phyloP scores from a whole-genome alignment of 2,797 vertebrate genomes.

The Xenopus petersii region DNA sequence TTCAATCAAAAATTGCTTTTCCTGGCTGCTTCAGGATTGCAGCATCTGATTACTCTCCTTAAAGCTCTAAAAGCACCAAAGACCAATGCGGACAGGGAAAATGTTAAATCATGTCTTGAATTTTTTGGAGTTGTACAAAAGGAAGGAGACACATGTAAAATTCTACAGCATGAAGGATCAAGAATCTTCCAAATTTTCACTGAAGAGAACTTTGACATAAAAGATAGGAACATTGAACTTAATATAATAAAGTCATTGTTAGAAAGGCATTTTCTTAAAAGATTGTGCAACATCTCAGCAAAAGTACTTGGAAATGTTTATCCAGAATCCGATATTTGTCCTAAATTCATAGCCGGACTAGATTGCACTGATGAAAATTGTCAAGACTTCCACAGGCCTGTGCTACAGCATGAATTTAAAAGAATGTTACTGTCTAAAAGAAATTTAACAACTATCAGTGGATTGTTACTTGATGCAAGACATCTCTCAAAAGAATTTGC shows the following conservation, averaged over 20 bases:
- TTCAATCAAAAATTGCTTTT: constrained; percentile 50
- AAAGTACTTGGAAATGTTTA: constrained; percentile 54
- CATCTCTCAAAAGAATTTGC: constrained; percentile 54
- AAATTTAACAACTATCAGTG: constrained; percentile 63
- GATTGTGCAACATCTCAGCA: constrained; percentile 58
- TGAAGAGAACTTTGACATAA: constrained; percentile 51
- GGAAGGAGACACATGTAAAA: constrained; percentile 59
- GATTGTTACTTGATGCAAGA: constrained; percentile 65
- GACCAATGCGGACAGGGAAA: constrained; percentile 70
- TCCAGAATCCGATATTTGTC: constrained; percentile 56
- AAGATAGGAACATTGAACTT: constrained; percentile 57
- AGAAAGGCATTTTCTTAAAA: constrained; percentile 62
- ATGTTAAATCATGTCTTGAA: constrained; percentile 72
- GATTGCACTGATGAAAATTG: constrained; percentile 62
- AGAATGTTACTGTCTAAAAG: constrained; percentile 63
- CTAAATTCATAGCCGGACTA: constrained; percentile 64
- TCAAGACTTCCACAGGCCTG: constrained; percentile 58
- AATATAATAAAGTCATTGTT: constrained; percentile 62
- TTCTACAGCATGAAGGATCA: constrained; percentile 65
- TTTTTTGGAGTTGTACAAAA: constrained; percentile 69
- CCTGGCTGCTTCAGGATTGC: constrained; percentile 54
- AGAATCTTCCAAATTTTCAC: constrained; percentile 59
- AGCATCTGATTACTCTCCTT: constrained; percentile 61
- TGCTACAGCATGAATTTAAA: constrained; percentile 60
- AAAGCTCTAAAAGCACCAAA: constrained; percentile 59